Evolutionary conservation across 2,113 vertebrate genomes (phyloP).

Genomic region (Lampris incognitus): DNA sequence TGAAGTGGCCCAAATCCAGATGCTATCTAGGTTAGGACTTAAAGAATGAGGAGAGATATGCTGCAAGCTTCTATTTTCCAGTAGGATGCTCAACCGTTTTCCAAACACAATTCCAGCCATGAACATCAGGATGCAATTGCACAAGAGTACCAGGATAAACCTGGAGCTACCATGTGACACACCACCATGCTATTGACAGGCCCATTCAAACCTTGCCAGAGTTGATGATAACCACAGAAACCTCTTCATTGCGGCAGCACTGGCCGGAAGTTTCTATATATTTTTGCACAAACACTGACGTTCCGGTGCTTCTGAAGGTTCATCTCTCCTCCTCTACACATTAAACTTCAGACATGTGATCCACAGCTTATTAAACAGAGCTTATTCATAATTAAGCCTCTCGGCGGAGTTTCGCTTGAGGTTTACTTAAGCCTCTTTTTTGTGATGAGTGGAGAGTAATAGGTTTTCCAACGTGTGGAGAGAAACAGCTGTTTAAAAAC

Average conservation of each 20-base stretch:
- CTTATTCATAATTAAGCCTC: constrained; percentile 76
- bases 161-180: neutral
- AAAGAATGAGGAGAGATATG: neutral
- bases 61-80: neutral
- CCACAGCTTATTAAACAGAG: constrained; percentile 75
- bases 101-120: neutral
- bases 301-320: constrained; percentile 67
- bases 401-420: constrained; percentile 64
- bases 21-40: neutral
- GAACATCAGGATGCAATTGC: no score
- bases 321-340: constrained; percentile 46
- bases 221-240: constrained; percentile 41
- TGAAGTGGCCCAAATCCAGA: no score
- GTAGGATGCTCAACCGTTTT: neutral
- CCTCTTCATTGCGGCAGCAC: constrained; percentile 35
- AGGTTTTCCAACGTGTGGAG: constrained; percentile 57
- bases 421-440: constrained; percentile 53
- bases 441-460: constrained; percentile 64
- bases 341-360: constrained; percentile 56
- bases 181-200: neutral
- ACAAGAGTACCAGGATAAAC: neutral
- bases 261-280: constrained; percentile 26
- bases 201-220: neutral
- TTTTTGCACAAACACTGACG: constrained; percentile 62
- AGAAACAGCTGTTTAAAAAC: constrained; percentile 62